Evolutionary conservation across 2,888 invertebrate species (phyloP), one percentile per base, ranked within the genome.

Genomic region (Parnassius smintheus): DNA sequence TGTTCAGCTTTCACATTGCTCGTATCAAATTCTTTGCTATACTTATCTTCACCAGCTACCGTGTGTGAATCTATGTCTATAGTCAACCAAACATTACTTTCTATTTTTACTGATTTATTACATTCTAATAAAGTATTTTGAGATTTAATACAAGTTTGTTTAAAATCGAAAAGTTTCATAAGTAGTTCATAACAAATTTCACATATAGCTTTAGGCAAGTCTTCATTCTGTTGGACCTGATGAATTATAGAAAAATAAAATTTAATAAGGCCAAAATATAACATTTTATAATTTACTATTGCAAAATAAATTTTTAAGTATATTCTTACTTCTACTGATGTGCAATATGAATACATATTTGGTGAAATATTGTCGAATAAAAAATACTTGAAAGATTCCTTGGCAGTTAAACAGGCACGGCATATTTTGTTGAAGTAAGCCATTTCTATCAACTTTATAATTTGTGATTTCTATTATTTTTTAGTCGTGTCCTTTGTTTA

Each of bases 291-390:
- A n/a, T 54, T 42, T 9, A 13, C n/a, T 13, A 9, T 11, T n/a
- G 10, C 54, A 44, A 18, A 52, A 18, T 18, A 22, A 22, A 13
- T 50, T 3, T 22, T 2, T 22, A 52, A 22, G 22, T 41, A n/a
- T 12, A 10, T 56, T 25, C 58, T 70, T 75, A 91, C 91, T 82
- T 91, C 75, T 45, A 92, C 66, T 11, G 90, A 86, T 58, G 91
- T 92, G 67, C 91, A 92, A 73, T 85, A 91, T 54, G 67, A 77
- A 70, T 82, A 91, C 45, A 80, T 69, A 65, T 87, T 84, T 2
- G 83, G 72, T 35, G 86, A 80, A 66, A 89, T 81, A 69, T 87
- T 85, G 49, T 85, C 76, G 67, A 77, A 82, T 48, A 92, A 70
- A 61, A 73, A 68, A 68, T 84, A 86, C 1, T 70, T 76, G 64